Percentiles rank a stretch among this genome's conserved stretches.
Evolutionary conservation across 2,797 vertebrate genomes (phyloP).

Genomic region (Otolemur crassicaudatus): DNA sequence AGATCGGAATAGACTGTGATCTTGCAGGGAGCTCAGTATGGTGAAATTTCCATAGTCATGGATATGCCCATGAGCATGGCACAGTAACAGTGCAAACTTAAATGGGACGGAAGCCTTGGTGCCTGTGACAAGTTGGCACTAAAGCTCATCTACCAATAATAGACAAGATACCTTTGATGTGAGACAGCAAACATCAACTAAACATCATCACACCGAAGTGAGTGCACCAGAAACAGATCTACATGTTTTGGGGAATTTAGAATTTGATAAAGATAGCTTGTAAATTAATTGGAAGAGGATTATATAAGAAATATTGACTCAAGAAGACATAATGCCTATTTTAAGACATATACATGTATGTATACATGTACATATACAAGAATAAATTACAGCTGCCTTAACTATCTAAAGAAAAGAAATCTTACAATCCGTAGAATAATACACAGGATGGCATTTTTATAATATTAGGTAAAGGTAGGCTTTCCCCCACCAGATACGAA

Average conservation of each 20-base stretch:
- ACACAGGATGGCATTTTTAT: not conserved
- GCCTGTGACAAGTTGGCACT: not conserved
- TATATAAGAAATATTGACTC: not conserved
- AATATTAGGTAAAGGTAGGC: not conserved
- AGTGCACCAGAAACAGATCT: conserved; percentile 1
- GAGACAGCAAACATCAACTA: not conserved
- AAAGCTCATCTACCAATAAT: not conserved
- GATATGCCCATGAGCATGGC: not conserved
- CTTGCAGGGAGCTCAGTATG: not conserved
- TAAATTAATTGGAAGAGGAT: conserved; percentile 27
- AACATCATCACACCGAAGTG: not conserved
- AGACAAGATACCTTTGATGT: not conserved
- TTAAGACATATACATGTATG: not conserved
- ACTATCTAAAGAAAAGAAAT: conserved; percentile 32
- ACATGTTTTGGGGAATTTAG: not conserved
- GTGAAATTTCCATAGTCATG: not conserved
- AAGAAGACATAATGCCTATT: not conserved
- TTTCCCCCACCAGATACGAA: conserved; percentile 27
- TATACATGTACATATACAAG: not conserved
- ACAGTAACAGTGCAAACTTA: not conserved
- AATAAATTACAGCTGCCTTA: not conserved
- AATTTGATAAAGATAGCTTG: not conserved
- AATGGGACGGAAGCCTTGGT: not conserved
- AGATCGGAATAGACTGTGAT: not conserved
- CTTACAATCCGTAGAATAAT: conserved; percentile 10